Evolutionary conservation across 2,888 invertebrate species (phyloP), one percentile per base, ranked within the genome.

Genomic region (Tanypteryx hageni): DNA sequence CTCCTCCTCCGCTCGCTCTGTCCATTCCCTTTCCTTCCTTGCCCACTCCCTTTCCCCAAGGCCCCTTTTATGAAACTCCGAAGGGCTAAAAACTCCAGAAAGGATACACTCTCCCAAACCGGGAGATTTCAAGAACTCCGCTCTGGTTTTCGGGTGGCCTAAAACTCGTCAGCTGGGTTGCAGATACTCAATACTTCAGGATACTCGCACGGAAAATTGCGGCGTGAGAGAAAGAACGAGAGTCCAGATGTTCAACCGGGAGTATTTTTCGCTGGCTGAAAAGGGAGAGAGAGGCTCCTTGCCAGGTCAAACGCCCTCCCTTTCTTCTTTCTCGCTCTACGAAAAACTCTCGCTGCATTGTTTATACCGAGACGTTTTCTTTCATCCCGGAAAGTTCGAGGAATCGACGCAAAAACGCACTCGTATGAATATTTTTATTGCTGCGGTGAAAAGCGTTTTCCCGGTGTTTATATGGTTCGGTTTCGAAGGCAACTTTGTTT

Each of bases 61-160:
- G 1, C 44, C 44, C 44, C 44, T 44, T 44, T 44, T 44, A 44
- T 44, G 44, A 44, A 44, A 44, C 5, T 44, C 44, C 44, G 44
- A 44, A 44, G 44, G 44, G 5, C 44, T 44, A 3, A 44, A 44
- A 44, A 1, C 44, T 44, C 44, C 44, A 1, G 44, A 3, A 44
- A 44, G 44, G 44, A 44, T 44, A 44, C 44, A 44, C 44, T 27
- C 27, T 0, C 0, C n/a, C 11, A 7, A 68, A 9, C n/a, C 22
- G 27, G 76, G 76, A 18, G 76, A 76, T 76, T 76, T 76, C 22
- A 27, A n/a, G 76, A 22, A 76, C 76, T 44, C 76, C 13, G 76
- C n/a, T n/a, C n/a, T n/a, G 76, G 27, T 76, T 76, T 76, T 76
- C 76, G 76, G 76, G 76, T 76, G 76, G 76, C 76, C 76, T 76